Evolutionary conservation across 2,113 vertebrate species (phyloP).

Genomic region (Paedocypris sp.): DNA sequence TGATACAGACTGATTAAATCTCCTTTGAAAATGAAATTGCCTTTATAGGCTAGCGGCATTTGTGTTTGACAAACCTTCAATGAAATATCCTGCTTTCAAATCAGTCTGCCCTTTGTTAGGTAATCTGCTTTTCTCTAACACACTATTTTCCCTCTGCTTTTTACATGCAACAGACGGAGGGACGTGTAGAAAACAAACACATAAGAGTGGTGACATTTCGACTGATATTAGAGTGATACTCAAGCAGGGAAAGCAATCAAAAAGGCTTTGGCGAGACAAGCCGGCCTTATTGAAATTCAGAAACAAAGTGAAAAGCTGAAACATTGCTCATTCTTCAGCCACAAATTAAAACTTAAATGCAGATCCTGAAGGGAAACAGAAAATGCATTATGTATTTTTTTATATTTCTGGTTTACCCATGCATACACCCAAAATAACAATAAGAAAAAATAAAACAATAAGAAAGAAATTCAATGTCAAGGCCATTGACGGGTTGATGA

Average conservation of each 20-base stretch:
- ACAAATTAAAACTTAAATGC: slow-evolving; percentile 5
- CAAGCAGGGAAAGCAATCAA: slow-evolving; percentile 30
- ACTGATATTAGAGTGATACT: slow-evolving; percentile 22
- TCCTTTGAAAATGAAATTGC: slow-evolving; percentile 26
- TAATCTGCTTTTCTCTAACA: background rate
- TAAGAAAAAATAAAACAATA: background rate
- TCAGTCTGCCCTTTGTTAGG: slow-evolving; percentile 11
- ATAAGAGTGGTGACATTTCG: slow-evolving; percentile 26
- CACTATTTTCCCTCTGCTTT: background rate
- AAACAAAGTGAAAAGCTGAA: background rate
- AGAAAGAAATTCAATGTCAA: too few relatives aligned
- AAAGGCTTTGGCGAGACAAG: slow-evolving; percentile 15
- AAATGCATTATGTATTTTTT: too few relatives aligned
- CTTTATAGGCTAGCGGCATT: slow-evolving; percentile 5
- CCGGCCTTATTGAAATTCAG: slow-evolving; percentile 7
- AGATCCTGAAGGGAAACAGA: background rate
- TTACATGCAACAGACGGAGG: slow-evolving; percentile 1
- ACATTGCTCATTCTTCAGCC: background rate
- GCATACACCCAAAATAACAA: background rate
- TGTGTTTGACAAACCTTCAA: slow-evolving; percentile 17
- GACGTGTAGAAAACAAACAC: slow-evolving; percentile 10
- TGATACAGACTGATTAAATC: slow-evolving; percentile 21
- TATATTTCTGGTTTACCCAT: too few relatives aligned
- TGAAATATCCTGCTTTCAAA: slow-evolving; percentile 8
- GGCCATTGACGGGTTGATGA: too few relatives aligned